Evolutionary conservation across 2,797 vertebrate genomes (phyloP).

Genomic region (Sebastes steindachneri): DNA sequence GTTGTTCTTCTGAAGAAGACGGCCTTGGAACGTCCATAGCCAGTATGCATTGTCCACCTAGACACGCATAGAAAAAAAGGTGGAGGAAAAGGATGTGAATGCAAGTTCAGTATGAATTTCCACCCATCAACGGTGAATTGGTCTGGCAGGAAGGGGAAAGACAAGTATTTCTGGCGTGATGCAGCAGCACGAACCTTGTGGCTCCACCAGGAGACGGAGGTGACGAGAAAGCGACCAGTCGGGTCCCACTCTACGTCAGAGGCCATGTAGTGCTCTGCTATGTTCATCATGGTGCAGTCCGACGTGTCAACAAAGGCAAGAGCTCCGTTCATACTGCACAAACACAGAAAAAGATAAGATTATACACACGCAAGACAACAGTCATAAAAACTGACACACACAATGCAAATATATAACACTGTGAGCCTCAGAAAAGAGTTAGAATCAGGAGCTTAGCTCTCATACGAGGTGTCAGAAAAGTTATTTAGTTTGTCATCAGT

Average conservation of each 20-base stretch:
- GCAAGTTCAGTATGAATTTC: neutral
- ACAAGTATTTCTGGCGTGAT: no score
- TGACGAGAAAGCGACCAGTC: constrained; percentile 94
- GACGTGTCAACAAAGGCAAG: constrained; percentile 97
- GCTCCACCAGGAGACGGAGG: constrained; percentile 99
- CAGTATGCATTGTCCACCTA: constrained; percentile 99
- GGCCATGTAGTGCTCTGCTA: constrained; percentile 97
- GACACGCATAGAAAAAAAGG: neutral
- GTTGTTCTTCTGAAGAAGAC: constrained; percentile 97
- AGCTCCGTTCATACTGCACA: constrained; percentile 94
- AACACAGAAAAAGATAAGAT: neutral
- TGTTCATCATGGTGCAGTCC: constrained; percentile 99
- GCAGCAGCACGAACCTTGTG: constrained; percentile 88
- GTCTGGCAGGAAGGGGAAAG: neutral
- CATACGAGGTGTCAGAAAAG: constrained; percentile 74
- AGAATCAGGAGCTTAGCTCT: constrained; percentile 78
- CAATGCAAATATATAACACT: accelerated
- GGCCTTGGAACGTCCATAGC: constrained; percentile 99
- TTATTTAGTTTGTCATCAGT: constrained; percentile 52
- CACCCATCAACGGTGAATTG: no score
- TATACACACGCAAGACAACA: neutral
- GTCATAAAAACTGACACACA: neutral
- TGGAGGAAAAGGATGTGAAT: neutral
- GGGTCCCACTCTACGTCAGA: constrained; percentile 99
- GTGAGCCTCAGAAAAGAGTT: constrained; percentile 57